Conservation (phyloP, 2,797 vertebrate genomes). For the Mormyrops boulengeri region DNA sequence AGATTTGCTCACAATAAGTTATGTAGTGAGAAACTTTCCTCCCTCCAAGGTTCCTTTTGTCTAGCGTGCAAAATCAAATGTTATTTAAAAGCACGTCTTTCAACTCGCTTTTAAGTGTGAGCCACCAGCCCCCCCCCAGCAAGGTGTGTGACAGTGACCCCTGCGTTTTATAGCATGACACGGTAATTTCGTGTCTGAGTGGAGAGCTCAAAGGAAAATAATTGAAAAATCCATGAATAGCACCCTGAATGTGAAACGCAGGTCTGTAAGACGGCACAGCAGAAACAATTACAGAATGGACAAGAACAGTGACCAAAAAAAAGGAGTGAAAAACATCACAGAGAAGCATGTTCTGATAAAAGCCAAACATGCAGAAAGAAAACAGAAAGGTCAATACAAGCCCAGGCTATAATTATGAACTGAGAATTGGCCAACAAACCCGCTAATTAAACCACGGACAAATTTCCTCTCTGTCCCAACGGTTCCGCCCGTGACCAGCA, state of each 20-base stretch:
- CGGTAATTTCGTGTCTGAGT: slow-evolving; percentile 42
- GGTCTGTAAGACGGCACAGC: slow-evolving; percentile 25
- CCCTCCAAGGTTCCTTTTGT: neutral
- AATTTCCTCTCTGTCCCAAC: slow-evolving; percentile 52
- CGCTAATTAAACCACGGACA: slow-evolving; percentile 69
- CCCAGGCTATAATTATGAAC: slow-evolving; percentile 59
- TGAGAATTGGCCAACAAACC: slow-evolving; percentile 61
- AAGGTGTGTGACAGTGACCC: slow-evolving; percentile 35
- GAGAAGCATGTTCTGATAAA: slow-evolving; percentile 69
- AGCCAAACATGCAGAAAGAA: slow-evolving; percentile 62
- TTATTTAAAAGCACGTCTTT: slow-evolving; percentile 41
- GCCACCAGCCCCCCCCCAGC: slow-evolving; percentile 25
- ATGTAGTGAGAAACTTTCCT: slow-evolving; percentile 39
- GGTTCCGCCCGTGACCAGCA: slow-evolving; percentile 50
- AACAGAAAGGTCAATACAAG: slow-evolving; percentile 66
- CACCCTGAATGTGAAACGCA: slow-evolving; percentile 6
- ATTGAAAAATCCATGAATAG: slow-evolving; percentile 10
- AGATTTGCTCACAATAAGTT: slow-evolving; percentile 38
- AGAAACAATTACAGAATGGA: neutral
- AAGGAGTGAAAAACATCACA: neutral
- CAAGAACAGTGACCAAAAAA: neutral
- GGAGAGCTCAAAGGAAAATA: slow-evolving; percentile 19
- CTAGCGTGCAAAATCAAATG: slow-evolving; percentile 47
- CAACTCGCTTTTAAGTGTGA: slow-evolving; percentile 55
- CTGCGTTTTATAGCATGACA: slow-evolving; percentile 37